Conservation (phyloP, 2,888 invertebrate genomes). For the Coleophora deauratella region DNA sequence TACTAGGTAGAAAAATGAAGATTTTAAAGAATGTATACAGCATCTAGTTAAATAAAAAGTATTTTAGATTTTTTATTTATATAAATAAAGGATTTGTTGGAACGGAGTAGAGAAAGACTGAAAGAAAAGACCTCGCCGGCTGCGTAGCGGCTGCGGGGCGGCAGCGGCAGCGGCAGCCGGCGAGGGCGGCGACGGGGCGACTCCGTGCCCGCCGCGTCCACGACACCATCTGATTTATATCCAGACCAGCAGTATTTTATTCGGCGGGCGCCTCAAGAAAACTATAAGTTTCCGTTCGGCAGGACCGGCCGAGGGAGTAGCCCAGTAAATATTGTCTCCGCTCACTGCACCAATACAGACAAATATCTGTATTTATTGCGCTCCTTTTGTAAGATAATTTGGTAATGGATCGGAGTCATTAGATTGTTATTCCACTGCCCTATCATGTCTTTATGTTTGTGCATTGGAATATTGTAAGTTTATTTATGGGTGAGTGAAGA, state of each 20-base stretch:
- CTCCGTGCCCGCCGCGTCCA: conserved; percentile 60
- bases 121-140: too few species aligned
- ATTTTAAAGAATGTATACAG: too few species aligned
- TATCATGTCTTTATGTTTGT: neutral
- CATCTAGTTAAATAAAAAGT: too few species aligned
- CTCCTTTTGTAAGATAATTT: conserved; percentile 61
- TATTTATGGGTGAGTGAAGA: neutral
- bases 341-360: conserved; percentile 63
- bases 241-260: conserved; percentile 70
- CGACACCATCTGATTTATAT: conserved; percentile 68
- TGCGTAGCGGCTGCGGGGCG: too few species aligned
- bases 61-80: too few species aligned
- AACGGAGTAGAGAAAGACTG: too few species aligned
- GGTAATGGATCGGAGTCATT: conserved; percentile 65
- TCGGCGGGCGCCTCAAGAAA: conserved; percentile 72
- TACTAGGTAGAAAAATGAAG: too few species aligned
- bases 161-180: too few species aligned
- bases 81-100: too few species aligned
- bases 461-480: neutral
- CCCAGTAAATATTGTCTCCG: conserved; percentile 71
- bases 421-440: conserved; percentile 33
- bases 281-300: conserved; percentile 73
- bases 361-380: conserved; percentile 67
- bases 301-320: conserved; percentile 66
- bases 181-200: conserved; percentile 28